Evolutionary conservation across 2,888 invertebrate species (phyloP).

Genomic region (Andrena flavipes): DNA sequence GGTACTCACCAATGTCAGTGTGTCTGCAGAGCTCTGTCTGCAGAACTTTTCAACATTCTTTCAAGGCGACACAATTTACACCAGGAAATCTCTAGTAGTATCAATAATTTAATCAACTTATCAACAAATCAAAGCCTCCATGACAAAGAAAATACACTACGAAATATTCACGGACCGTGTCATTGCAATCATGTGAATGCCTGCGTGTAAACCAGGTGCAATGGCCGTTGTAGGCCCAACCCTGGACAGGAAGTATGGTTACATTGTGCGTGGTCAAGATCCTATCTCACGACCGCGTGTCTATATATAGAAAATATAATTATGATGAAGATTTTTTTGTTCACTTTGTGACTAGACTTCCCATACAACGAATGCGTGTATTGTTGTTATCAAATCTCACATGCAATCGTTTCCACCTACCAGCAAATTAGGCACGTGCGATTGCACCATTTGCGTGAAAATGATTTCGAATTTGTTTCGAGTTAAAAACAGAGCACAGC

Average conservation of each 20-base stretch:
- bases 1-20: no score
- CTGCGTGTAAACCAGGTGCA: conserved; percentile 43
- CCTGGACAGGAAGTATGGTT: conserved; percentile 49
- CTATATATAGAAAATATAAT: conserved; percentile 36
- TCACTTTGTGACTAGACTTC: neutral
- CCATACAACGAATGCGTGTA: neutral
- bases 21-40: no score
- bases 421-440: no score
- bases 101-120: neutral
- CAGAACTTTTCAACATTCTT: neutral
- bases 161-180: conserved; percentile 11
- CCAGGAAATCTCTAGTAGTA: neutral
- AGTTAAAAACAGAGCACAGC: no score
- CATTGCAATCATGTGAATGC: conserved; percentile 7
- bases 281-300: conserved; percentile 21
- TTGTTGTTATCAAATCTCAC: neutral
- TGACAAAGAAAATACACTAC: neutral
- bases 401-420: no score
- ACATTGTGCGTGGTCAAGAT: conserved; percentile 50
- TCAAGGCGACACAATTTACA: neutral
- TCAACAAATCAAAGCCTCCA: neutral
- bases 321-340: neutral
- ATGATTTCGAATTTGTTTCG: no score
- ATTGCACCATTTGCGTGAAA: no score
- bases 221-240: conserved; percentile 50